phyloP scores from a whole-genome alignment of 2,888 invertebrate genomes.

The Amphipoea lucens region DNA sequence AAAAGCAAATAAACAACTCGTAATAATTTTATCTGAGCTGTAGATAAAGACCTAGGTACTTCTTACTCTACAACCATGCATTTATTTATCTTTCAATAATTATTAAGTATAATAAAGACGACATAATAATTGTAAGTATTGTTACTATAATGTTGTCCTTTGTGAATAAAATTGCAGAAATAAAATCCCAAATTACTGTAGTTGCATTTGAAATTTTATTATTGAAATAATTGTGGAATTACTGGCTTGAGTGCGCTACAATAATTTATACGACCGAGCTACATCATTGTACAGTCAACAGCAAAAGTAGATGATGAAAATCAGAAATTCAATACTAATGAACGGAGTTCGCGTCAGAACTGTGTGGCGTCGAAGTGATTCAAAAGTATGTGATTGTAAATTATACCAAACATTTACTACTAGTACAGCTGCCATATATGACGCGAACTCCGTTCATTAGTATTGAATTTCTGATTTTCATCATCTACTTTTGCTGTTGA shows the following conservation, averaged over 20 bases:
- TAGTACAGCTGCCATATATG: no score
- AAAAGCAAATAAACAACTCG: conserved; percentile 37
- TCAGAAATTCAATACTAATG: no score
- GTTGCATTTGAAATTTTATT: not conserved
- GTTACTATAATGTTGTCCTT: not conserved
- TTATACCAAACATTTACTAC: no score
- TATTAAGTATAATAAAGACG: not conserved
- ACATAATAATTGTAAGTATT: conserved; percentile 2
- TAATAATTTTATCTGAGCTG: not conserved
- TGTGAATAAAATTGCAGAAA: conserved; percentile 6
- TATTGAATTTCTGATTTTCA: no score
- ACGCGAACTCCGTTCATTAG: no score
- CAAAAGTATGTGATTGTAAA: no score
- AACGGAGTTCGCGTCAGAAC: no score
- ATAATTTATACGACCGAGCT: not conserved
- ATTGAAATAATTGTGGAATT: not conserved
- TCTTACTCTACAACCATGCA: not conserved
- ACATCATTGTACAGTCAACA: no score
- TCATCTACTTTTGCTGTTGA: no score
- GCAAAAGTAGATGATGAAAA: no score
- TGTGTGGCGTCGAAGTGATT: no score
- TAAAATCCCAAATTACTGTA: not conserved
- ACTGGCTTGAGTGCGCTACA: not conserved
- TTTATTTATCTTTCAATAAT: not conserved
- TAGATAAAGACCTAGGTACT: no score